Evolutionary conservation across 2,888 invertebrate species (phyloP).

Genomic region (Leptothorax acervorum): DNA sequence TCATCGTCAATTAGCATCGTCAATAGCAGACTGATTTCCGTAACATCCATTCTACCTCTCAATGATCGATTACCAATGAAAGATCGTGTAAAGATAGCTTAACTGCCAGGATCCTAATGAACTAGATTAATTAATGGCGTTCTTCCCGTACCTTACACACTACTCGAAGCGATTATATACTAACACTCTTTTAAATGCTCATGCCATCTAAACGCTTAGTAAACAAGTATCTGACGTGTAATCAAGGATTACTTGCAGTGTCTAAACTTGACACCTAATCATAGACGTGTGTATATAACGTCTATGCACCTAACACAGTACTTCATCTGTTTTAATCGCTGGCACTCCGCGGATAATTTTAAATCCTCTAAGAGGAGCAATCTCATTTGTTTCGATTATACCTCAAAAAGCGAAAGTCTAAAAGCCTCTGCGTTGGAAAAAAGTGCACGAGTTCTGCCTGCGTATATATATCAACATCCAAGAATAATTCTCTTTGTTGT

Average conservation of each 20-base stretch:
- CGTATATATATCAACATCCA: not conserved
- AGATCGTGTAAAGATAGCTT: not conserved
- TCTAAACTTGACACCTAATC: not conserved
- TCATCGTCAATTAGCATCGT: not conserved
- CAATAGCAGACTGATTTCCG: not conserved
- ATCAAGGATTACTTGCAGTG: slow-evolving; percentile 17
- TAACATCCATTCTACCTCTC: not conserved
- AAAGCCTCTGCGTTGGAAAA: not conserved
- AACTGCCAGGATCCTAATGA: not conserved
- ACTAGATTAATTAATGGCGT: not conserved
- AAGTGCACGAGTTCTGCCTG: not conserved
- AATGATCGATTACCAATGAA: slow-evolving; percentile 5
- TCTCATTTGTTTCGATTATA: not conserved
- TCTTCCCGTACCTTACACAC: not conserved
- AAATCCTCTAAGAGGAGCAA: not conserved
- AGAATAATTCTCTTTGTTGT: not conserved
- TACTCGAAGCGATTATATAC: not conserved
- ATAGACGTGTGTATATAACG: too few species aligned
- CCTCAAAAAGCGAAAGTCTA: not conserved
- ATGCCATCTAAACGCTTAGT: not conserved
- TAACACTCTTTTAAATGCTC: not conserved
- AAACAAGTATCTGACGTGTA: not conserved
- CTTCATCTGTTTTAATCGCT: not conserved
- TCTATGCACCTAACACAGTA: not conserved
- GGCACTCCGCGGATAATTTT: not conserved